Evolutionary conservation across 1,140 invertebrate species (phyloP).

Genomic region (Drosophila rufa): DNA sequence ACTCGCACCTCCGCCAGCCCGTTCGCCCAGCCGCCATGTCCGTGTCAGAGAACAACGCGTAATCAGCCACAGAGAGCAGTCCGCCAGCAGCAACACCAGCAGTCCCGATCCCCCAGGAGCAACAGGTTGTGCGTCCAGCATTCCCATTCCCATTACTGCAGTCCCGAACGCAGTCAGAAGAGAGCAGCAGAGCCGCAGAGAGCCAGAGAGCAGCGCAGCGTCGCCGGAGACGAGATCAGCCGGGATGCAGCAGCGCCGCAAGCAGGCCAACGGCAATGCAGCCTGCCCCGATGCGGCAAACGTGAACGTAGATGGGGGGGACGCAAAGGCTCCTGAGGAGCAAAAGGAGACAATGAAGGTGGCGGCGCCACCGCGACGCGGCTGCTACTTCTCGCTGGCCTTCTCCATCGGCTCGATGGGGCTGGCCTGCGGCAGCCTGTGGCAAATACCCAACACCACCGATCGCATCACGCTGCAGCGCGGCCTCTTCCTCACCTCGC

Average conservation of each 20-base stretch:
- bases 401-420: conserved; percentile 83
- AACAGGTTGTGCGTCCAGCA: conserved; percentile 22
- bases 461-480: conserved; percentile 87
- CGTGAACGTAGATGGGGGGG: not conserved
- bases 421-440: conserved; percentile 80
- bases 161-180: not conserved
- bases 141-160: too few species aligned
- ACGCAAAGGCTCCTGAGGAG: conserved; percentile 8
- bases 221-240: conserved; percentile 19
- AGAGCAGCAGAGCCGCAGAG: not conserved
- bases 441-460: conserved; percentile 79
- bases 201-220: conserved; percentile 18
- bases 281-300: conserved; percentile 5
- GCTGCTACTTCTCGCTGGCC: conserved; percentile 81
- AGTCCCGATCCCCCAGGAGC: conserved; percentile 6
- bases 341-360: not conserved
- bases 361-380: conserved; percentile 28
- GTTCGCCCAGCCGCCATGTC: conserved; percentile 27
- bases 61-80: conserved; percentile 12
- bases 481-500: conserved; percentile 86
- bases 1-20: conserved; percentile 14
- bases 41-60: conserved; percentile 20
- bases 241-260: conserved; percentile 28
- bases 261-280: conserved; percentile 17
- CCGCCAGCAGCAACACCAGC: not conserved